Conservation (phyloP, 2,797 vertebrate genomes). For the Scarus forsteni region DNA sequence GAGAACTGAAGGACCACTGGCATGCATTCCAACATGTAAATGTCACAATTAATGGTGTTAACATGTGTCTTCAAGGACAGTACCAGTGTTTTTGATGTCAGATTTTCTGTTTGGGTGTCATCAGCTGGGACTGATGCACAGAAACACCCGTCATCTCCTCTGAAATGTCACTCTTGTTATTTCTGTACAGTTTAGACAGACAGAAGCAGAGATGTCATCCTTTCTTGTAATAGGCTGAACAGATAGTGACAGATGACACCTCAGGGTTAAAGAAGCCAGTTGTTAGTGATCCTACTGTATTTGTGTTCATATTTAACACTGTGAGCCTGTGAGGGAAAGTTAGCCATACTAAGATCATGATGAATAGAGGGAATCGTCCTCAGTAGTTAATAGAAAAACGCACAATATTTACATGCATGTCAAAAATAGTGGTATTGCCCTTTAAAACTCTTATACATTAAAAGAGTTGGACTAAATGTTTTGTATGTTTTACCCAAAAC, state of each 20-base stretch:
- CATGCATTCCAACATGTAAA: conserved; percentile 48
- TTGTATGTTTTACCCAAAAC: not conserved
- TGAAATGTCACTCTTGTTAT: conserved; percentile 36
- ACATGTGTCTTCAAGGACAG: conserved; percentile 52
- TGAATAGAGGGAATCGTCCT: conserved; percentile 3
- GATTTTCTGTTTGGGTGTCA: conserved; percentile 28
- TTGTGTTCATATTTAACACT: conserved; percentile 35
- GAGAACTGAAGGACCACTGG: conserved; percentile 39
- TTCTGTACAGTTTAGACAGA: conserved; percentile 36
- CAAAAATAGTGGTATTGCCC: conserved; percentile 56
- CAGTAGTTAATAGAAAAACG: conserved; percentile 22
- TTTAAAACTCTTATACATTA: conserved; percentile 15
- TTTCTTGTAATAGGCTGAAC: conserved; percentile 24
- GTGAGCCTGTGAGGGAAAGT: conserved; percentile 2
- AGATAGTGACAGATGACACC: conserved; percentile 33
- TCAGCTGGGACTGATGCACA: conserved; percentile 26
- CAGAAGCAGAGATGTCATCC: not conserved
- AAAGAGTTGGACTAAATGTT: not conserved
- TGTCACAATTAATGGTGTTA: conserved; percentile 59
- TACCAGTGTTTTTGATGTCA: conserved; percentile 66
- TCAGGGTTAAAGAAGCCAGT: conserved; percentile 22
- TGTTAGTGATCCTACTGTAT: conserved; percentile 26
- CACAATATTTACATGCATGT: conserved; percentile 38
- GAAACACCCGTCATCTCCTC: conserved; percentile 25
- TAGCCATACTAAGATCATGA: conserved; percentile 25